These are phyloP conservation scores for Halocaridina rubra DNA, from an alignment of 2,888 invertebrate genomes.

Conservation along the genomic window DNA sequence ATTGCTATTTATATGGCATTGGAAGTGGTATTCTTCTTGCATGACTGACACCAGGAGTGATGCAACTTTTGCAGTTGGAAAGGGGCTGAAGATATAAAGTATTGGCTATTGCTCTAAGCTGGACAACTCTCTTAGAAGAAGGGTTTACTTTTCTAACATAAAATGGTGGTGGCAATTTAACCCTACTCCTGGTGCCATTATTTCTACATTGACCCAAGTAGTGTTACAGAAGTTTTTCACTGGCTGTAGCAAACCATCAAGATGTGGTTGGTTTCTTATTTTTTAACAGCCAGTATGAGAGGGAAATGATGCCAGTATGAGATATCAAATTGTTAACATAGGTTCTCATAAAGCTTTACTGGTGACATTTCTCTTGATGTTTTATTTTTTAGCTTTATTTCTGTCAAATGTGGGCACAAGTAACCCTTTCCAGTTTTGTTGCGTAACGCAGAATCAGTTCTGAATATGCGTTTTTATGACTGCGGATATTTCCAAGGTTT, in stretches of 20 bases:
- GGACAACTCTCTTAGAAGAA: neutral
- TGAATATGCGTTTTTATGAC: neutral
- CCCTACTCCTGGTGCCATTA: constrained; percentile 42
- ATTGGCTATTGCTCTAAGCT: too few relatives aligned
- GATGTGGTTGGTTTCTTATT: constrained; percentile 27
- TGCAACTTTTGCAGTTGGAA: neutral
- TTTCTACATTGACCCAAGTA: constrained; percentile 15
- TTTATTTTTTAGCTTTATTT: neutral
- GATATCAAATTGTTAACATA: neutral
- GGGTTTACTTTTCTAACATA: neutral
- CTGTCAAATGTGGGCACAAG: constrained; percentile 30
- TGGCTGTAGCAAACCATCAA: constrained; percentile 33
- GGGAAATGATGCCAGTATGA: constrained; percentile 27
- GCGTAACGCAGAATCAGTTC: neutral
- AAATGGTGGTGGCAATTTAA: constrained; percentile 26
- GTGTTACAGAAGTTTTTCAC: neutral
- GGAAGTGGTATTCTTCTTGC: constrained; percentile 44
- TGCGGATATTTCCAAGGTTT: too few relatives aligned
- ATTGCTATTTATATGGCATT: constrained; percentile 24
- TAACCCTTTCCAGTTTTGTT: too few relatives aligned
- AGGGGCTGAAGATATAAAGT: too few relatives aligned
- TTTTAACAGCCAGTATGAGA: constrained; percentile 1
- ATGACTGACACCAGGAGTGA: constrained; percentile 48
- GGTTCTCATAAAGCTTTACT: neutral
- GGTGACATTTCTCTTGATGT: constrained; percentile 32